Evolutionary conservation across 2,888 invertebrate species (phyloP), one percentile per base, ranked within the genome.

Genomic region (Drosophila engyochracea): DNA sequence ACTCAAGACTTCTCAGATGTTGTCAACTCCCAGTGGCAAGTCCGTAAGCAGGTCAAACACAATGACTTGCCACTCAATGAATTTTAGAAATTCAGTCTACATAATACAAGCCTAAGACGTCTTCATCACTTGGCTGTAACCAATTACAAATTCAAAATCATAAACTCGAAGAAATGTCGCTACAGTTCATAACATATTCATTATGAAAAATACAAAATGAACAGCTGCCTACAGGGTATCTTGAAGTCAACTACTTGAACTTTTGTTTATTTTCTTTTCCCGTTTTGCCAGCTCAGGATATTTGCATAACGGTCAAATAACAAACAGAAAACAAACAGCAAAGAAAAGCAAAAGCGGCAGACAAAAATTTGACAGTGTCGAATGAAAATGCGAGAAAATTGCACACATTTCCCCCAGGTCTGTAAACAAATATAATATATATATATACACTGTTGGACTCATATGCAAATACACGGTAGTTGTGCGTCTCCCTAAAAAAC

Each of bases 221-320:
- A 62, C 57, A 37, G 25, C 22, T 30, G 51, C 14, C n/a, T 28
- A 14, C 35, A 37, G 35, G 10, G 37, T 37, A 55, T 55, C 37
- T 19, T 1, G 2, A 4, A 7, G 55, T n/a, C 19, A 12, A 25
- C 25, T 5, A 12, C 3, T 19, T 14, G 2, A 19, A 7, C 14
- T n/a, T 7, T 39, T 57, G 14, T 4, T 7, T 7, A 10, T 28
- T 16, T 19, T n/a, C 4, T 14, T 28, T 39, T 47, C 16, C 25
- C 47, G 2, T 47, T 28, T 37, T 39, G 55, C 28, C 37, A 39
- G 55, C 51, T 39, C 19, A 10, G 39, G 16, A 47, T 28, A 49
- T 67, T 68, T 39, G 9, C 52, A 53, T 55, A 54, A 28, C 33
- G 33, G 25, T 47, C 55, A 49, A 49, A 31, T 30, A 55, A 31